phyloP scores from a whole-genome alignment of 2,113 vertebrate species.

The Ptilorrhoa leucosticta region DNA sequence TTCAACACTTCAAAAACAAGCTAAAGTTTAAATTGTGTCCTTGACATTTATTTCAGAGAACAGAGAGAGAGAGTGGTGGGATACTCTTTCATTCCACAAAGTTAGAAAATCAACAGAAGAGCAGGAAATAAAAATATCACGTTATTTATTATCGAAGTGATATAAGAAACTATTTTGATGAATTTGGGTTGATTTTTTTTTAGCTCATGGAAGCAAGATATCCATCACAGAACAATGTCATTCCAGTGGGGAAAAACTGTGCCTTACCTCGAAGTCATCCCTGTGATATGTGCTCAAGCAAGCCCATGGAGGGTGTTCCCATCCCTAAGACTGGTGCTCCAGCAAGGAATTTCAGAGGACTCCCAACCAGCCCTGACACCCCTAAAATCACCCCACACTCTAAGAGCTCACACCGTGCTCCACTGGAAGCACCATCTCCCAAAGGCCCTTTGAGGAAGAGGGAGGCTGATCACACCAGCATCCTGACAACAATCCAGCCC shows the following conservation, averaged over 20 bases:
- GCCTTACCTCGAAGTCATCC: neutral
- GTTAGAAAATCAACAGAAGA: neutral
- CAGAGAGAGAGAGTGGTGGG: rapidly evolving
- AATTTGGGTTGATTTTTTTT: neutral
- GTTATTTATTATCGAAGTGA: neutral
- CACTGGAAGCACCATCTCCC: neutral
- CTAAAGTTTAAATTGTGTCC: neutral
- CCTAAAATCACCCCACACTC: neutral
- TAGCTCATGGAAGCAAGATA: constrained; percentile 13
- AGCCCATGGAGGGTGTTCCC: constrained; percentile 62
- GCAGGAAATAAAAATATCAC: neutral
- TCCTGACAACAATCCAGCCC: neutral
- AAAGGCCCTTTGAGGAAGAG: neutral
- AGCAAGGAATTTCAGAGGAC: neutral
- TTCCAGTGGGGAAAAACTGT: neutral
- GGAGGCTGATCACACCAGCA: neutral
- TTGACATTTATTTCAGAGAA: neutral
- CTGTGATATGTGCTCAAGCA: constrained; percentile 25
- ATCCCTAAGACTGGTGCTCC: neutral
- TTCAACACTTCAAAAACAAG: neutral
- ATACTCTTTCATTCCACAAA: neutral
- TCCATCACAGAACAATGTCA: neutral
- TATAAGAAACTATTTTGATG: neutral
- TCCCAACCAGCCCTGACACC: neutral
- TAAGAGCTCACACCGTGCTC: neutral